These are phyloP conservation scores for Diploptera punctata DNA, from an alignment of 2,888 invertebrate species.

Conservation along the genomic window DNA sequence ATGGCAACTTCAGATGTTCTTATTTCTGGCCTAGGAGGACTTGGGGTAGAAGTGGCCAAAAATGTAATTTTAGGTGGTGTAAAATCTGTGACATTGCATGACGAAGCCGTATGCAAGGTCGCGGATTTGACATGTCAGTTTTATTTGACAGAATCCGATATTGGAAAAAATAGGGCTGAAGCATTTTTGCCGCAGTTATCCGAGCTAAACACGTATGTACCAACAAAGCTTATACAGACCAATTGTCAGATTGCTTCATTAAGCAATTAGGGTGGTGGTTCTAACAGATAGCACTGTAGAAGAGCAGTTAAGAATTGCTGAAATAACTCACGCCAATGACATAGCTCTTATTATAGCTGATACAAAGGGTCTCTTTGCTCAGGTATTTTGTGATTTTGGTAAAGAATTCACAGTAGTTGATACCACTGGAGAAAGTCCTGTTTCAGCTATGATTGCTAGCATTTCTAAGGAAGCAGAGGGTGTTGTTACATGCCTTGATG, in stretches of 20 bases:
- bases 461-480: conserved; percentile 85
- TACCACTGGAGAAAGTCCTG: conserved; percentile 88
- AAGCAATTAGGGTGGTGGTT: conserved; percentile 86
- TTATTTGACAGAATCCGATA: conserved; percentile 79
- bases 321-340: conserved; percentile 80
- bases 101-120: conserved; percentile 73
- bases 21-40: conserved; percentile 92
- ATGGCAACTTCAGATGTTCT: conserved; percentile 96
- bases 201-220: conserved; percentile 92
- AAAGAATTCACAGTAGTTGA: conserved; percentile 87
- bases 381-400: conserved; percentile 98
- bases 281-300: conserved; percentile 77
- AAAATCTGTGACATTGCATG: conserved; percentile 96
- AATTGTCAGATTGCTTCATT: conserved; percentile 79
- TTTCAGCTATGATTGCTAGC: conserved; percentile 93
- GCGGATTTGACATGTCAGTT: conserved; percentile 90
- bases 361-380: conserved; percentile 90
- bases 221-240: conserved; percentile 76
- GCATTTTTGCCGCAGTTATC: conserved; percentile 81
- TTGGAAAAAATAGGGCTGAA: conserved; percentile 89
- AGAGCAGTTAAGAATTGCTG: conserved; percentile 83
- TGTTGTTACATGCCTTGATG: conserved; percentile 94
- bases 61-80: conserved; percentile 98
- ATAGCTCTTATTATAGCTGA: conserved; percentile 90
- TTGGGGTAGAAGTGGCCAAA: conserved; percentile 98